A percentile compares a stretch with the other conserved stretches of the same genome.
These are phyloP conservation scores for Zaprionus tsacasi DNA, from an alignment of 1,140 invertebrate species.

Conservation along the genomic window DNA sequence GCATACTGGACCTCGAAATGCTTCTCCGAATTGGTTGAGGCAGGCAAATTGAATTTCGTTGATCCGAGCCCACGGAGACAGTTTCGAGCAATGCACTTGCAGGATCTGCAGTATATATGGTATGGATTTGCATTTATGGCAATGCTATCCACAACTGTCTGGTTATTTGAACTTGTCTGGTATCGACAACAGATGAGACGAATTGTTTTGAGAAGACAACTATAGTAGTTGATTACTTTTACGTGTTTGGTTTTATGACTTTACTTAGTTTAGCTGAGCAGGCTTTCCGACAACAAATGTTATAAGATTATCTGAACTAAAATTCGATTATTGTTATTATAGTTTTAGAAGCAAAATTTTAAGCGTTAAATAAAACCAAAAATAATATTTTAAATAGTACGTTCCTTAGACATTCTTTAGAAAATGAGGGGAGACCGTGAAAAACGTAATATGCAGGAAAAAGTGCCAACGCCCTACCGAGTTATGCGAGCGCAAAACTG, in stretches of 20 bases:
- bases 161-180: slow-evolving; percentile 43
- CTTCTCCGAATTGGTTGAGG: slow-evolving; percentile 62
- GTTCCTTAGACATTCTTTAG: background rate
- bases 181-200: background rate
- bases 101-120: slow-evolving; percentile 72
- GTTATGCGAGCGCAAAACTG: slow-evolving; percentile 57
- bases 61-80: slow-evolving; percentile 59
- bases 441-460: background rate
- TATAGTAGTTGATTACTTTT: too few species aligned
- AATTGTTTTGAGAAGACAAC: background rate
- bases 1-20: slow-evolving; percentile 46
- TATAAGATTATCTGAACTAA: background rate
- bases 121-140: slow-evolving; percentile 65
- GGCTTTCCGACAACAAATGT: background rate
- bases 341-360: background rate
- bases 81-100: slow-evolving; percentile 66
- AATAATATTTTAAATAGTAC: background rate
- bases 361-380: background rate
- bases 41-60: slow-evolving; percentile 53
- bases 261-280: background rate
- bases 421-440: background rate
- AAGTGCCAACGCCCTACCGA: slow-evolving; percentile 12
- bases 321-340: background rate
- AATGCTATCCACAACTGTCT: slow-evolving; percentile 31
- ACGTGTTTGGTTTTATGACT: too few species aligned